A percentile compares a stretch with the other conserved stretches of the same genome.
Conservation (phyloP, 2,888 invertebrate genomes). For the Lasioglossum figueresi region DNA sequence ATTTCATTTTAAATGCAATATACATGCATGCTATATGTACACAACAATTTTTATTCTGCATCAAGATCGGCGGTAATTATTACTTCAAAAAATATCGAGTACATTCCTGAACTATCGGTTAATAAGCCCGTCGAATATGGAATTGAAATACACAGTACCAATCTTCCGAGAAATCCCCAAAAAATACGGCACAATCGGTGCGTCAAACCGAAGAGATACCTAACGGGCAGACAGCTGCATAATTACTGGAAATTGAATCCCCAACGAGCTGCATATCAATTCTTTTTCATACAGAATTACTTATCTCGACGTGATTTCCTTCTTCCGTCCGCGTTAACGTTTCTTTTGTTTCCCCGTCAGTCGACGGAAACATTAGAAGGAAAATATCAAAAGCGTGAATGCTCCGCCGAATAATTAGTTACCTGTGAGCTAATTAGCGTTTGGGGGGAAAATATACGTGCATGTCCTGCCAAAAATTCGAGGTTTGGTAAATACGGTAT, state of each 20-base stretch:
- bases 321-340: not conserved
- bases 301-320: constrained; percentile 20
- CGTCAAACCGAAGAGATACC: not conserved
- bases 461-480: not conserved
- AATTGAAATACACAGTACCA: not conserved
- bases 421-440: not conserved
- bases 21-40: no score
- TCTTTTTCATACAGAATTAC: constrained; percentile 42
- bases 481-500: not conserved
- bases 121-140: not conserved
- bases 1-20: no score
- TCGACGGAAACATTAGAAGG: not conserved
- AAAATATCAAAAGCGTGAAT: not conserved
- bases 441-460: not conserved
- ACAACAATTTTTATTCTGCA: not conserved
- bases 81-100: not conserved
- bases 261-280: not conserved
- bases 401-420: not conserved
- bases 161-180: not conserved
- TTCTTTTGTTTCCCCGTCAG: not conserved
- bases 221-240: constrained; percentile 37
- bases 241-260: constrained; percentile 50
- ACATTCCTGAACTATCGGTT: not conserved
- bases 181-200: not conserved
- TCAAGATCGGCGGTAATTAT: not conserved